Conservation (phyloP, 2,888 invertebrate genomes). For the Pristionchus maxplancki region DNA sequence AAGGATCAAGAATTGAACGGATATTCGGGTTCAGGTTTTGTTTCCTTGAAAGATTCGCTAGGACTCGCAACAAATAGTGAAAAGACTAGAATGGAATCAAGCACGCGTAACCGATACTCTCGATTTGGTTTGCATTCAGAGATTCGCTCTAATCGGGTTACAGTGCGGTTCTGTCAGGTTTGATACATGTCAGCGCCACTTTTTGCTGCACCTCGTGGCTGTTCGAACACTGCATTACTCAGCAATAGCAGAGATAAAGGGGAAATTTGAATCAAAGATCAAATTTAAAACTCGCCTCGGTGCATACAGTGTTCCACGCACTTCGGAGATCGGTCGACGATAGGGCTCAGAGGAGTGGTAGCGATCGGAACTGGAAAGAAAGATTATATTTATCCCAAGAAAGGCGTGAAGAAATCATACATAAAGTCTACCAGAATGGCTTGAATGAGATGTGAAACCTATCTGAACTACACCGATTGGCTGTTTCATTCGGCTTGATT, state of each 20-base stretch:
- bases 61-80: too few species aligned
- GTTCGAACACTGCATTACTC: neutral
- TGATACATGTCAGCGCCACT: neutral
- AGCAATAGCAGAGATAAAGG: neutral
- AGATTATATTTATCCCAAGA: too few species aligned
- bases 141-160: neutral
- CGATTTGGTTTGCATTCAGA: neutral
- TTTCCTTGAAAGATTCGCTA: too few species aligned
- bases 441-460: neutral
- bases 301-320: neutral
- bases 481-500: too few species aligned
- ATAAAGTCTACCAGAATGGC: neutral
- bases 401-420: too few species aligned
- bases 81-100: too few species aligned
- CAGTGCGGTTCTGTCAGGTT: neutral
- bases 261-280: neutral
- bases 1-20: too few species aligned
- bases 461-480: too few species aligned
- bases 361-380: neutral
- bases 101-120: neutral
- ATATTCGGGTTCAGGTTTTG: too few species aligned
- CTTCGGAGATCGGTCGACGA: constrained; percentile 27
- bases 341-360: neutral
- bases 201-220: neutral
- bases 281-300: neutral